Evolutionary conservation across 2,888 invertebrate species (phyloP).

Genomic region (Oxyteleia sp.): DNA sequence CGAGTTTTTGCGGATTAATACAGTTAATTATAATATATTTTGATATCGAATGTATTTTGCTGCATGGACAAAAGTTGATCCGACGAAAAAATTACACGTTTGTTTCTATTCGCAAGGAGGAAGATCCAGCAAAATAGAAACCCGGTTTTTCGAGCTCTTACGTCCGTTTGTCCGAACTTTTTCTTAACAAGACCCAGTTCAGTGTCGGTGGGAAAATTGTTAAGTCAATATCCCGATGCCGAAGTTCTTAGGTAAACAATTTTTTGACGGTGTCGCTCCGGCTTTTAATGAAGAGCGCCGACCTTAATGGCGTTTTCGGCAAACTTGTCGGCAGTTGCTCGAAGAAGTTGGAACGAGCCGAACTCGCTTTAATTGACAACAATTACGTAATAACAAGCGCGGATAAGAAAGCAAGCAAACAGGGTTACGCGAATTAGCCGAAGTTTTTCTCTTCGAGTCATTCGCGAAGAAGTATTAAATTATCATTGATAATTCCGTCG

Average conservation of each 20-base stretch:
- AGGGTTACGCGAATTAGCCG: constrained; percentile 45
- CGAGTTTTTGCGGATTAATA: too few species aligned
- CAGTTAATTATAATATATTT: too few species aligned
- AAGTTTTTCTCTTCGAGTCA: constrained; percentile 52
- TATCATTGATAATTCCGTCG: constrained; percentile 63
- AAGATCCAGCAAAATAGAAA: too few species aligned
- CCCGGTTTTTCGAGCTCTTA: too few species aligned
- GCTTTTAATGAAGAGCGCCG: constrained; percentile 63
- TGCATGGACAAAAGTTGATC: too few species aligned
- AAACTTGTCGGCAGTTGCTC: constrained; percentile 50
- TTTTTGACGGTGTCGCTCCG: constrained; percentile 53
- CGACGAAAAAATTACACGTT: too few species aligned
- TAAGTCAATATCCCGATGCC: constrained; percentile 46
- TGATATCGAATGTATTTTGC: too few species aligned
- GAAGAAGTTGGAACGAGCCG: constrained; percentile 40
- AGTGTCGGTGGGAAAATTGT: constrained; percentile 44
- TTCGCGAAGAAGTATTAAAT: constrained; percentile 63
- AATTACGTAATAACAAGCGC: constrained; percentile 59
- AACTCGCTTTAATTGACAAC: constrained; percentile 63
- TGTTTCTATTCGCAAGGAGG: too few species aligned
- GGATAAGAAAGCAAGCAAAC: constrained; percentile 48
- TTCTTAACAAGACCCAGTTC: constrained; percentile 34
- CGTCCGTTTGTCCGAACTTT: constrained; percentile 37
- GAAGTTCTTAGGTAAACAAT: constrained; percentile 54
- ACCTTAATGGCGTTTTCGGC: constrained; percentile 58